A percentile compares a stretch with the other conserved stretches of the same genome.
Conservation (phyloP, 2,888 invertebrate species). For the Rutpela maculata region DNA sequence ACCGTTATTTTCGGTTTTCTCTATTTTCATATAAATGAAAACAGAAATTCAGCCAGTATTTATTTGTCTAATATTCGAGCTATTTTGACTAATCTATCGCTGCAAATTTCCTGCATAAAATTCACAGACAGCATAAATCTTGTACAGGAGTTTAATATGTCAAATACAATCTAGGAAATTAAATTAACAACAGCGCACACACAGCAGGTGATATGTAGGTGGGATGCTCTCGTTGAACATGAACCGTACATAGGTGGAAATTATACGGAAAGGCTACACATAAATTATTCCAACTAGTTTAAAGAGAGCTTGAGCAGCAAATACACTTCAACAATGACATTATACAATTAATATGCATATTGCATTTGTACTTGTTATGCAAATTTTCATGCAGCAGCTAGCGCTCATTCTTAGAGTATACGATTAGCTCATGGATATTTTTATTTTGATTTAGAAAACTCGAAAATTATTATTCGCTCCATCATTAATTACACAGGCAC, state of each 20-base stretch:
- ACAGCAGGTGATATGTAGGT: constrained; percentile 16
- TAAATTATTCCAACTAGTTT: background rate
- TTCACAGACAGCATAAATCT: constrained; percentile 8
- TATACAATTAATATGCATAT: no score
- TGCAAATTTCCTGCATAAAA: constrained; percentile 17
- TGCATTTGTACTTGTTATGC: no score
- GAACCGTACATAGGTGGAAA: background rate
- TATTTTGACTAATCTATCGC: background rate
- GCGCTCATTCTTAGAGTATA: no score
- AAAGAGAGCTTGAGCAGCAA: background rate
- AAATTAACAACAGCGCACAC: constrained; percentile 13
- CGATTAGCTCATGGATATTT: no score
- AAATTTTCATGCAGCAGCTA: no score
- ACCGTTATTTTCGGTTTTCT: no score
- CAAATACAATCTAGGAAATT: background rate
- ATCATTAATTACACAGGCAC: no score
- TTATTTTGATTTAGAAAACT: no score
- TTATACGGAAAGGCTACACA: constrained; percentile 5
- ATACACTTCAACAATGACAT: background rate
- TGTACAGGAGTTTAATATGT: background rate
- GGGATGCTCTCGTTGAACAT: constrained; percentile 14
- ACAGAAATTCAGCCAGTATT: no score
- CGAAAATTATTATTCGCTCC: no score
- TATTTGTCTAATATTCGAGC: background rate
- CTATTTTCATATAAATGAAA: no score